phyloP scores from a whole-genome alignment of 2,888 invertebrate genomes.

The Cheilosia vernalis region DNA sequence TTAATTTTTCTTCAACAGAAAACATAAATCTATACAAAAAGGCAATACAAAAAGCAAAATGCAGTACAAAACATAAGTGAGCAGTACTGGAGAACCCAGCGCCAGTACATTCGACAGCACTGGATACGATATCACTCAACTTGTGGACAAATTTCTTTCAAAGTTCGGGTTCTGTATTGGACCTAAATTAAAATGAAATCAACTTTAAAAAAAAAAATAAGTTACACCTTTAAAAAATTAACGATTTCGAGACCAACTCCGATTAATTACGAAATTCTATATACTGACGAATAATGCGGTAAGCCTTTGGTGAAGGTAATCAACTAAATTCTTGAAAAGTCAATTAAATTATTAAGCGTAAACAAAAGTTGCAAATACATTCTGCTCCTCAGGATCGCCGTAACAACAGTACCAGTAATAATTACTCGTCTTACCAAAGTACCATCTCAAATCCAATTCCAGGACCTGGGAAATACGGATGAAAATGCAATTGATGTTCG shows the following conservation, averaged over 20 bases:
- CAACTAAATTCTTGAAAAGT: neutral
- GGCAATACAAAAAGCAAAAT: no score
- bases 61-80: no score
- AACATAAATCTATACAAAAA: no score
- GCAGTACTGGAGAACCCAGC: no score
- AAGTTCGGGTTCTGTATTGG: no score
- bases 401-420: neutral
- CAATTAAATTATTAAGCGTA: constrained; percentile 1
- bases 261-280: no score
- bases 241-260: neutral
- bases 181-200: no score
- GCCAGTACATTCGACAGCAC: no score
- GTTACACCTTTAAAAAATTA: neutral
- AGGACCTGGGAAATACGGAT: neutral
- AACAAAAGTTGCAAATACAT: neutral
- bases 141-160: no score
- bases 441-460: constrained; percentile 13
- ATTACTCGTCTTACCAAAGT: constrained; percentile 10
- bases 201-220: neutral
- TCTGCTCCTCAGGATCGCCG: neutral
- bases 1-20: no score
- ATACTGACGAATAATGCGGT: no score
- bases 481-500: constrained; percentile 25
- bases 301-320: neutral
- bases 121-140: no score